phyloP scores from a whole-genome alignment of 2,797 vertebrate species.

The Acestrorhynchus altus region DNA sequence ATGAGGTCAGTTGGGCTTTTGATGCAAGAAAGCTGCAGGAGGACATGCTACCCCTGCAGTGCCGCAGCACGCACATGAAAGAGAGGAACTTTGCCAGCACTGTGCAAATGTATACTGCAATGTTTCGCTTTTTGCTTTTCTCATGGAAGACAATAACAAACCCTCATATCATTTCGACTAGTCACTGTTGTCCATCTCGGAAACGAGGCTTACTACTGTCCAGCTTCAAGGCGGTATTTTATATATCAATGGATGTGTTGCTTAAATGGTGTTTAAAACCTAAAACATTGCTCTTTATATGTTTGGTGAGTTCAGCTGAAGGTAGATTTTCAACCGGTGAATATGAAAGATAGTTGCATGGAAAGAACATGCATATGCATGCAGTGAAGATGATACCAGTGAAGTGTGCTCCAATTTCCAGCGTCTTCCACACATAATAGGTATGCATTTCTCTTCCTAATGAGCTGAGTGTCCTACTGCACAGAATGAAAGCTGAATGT shows the following conservation, averaged over 20 bases:
- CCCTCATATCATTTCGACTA: not conserved
- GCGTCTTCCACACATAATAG: not conserved
- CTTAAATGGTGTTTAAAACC: not conserved
- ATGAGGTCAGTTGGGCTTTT: slow-evolving; percentile 75
- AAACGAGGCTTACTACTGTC: not conserved
- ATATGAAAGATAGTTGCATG: not conserved
- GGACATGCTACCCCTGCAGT: slow-evolving; percentile 54
- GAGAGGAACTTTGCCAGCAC: slow-evolving; percentile 32
- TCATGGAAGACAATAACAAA: slow-evolving; percentile 16
- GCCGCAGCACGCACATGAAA: slow-evolving; percentile 26
- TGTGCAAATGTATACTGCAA: slow-evolving; percentile 30
- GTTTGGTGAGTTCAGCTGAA: not conserved
- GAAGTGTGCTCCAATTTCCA: not conserved
- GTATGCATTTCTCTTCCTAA: not conserved
- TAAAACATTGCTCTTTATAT: not conserved
- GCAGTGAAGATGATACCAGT: not conserved
- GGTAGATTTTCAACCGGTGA: not conserved
- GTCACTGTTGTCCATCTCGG: not conserved
- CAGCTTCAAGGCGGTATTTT: not conserved
- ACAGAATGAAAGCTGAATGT: not conserved
- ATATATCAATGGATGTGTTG: not conserved
- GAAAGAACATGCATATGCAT: not conserved
- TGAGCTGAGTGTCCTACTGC: slow-evolving; percentile 14
- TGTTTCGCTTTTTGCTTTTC: slow-evolving; percentile 15
- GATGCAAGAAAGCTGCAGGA: slow-evolving; percentile 69